These are phyloP conservation scores for Archilochus colubris DNA, from an alignment of 2,113 vertebrate species.

Conservation along the genomic window DNA sequence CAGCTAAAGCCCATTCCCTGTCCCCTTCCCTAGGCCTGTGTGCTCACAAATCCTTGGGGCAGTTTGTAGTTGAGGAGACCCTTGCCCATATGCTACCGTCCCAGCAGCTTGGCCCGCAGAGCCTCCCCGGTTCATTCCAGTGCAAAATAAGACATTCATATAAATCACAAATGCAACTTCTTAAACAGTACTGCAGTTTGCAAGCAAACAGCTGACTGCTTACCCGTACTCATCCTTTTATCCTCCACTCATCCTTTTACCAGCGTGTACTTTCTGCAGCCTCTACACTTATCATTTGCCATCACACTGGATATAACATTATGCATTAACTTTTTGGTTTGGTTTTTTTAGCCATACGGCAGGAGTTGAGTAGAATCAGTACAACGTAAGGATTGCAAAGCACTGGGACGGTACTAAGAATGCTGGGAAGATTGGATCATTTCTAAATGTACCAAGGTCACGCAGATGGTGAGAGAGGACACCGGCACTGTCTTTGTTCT, in stretches of 20 bases:
- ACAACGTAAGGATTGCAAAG: conserved; percentile 85
- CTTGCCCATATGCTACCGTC: not conserved
- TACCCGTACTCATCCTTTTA: conserved; percentile 55
- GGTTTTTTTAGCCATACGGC: conserved; percentile 90
- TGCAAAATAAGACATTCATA: conserved; percentile 4
- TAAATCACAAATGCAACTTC: not conserved
- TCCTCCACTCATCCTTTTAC: conserved; percentile 45
- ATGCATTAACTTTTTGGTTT: conserved; percentile 41
- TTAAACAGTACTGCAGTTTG: conserved; percentile 45
- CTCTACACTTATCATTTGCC: not conserved
- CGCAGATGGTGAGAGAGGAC: conserved; percentile 69
- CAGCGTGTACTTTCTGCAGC: not conserved
- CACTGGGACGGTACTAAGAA: conserved; percentile 53
- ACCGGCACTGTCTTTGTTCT: conserved; percentile 79
- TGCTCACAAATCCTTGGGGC: not conserved
- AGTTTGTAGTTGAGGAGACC: not conserved
- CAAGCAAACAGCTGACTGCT: conserved; percentile 61
- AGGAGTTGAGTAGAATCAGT: conserved; percentile 94
- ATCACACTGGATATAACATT: not conserved
- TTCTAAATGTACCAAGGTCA: conserved; percentile 71
- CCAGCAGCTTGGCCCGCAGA: conserved; percentile 50
- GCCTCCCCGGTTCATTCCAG: conserved; percentile 50
- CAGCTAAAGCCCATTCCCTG: not conserved
- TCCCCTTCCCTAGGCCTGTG: not conserved
- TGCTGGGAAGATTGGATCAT: conserved; percentile 72